Percentiles rank a stretch among this genome's conserved stretches.
phyloP scores from a whole-genome alignment of 2,113 vertebrate species.

The Neodontobutis hainanensis region DNA sequence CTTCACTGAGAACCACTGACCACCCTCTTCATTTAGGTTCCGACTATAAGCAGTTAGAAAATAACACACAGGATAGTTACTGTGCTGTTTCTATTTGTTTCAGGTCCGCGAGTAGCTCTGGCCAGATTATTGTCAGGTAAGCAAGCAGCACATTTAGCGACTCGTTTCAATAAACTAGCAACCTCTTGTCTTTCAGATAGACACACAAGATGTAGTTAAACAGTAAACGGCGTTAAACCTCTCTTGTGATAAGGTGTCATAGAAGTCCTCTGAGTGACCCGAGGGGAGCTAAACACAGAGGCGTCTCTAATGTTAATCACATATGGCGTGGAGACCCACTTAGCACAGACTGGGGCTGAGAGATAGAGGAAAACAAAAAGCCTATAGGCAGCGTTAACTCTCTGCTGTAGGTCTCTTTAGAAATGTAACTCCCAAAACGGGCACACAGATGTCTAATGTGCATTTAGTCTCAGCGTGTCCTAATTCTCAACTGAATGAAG shows the following conservation, averaged over 20 bases:
- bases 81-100: constrained; percentile 70
- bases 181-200: too few species aligned
- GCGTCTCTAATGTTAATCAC: constrained; percentile 10
- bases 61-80: constrained; percentile 45
- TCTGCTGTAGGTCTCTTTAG: constrained; percentile 4
- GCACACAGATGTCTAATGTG: not conserved
- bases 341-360: constrained; percentile 3
- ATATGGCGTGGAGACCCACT: constrained; percentile 24
- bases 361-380: constrained; percentile 16
- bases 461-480: too few species aligned
- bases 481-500: too few species aligned
- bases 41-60: not conserved
- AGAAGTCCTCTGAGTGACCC: not conserved
- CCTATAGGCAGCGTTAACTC: not conserved
- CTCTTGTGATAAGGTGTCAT: not conserved
- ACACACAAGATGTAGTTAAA: too few species aligned
- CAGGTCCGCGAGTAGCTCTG: constrained; percentile 78
- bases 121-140: constrained; percentile 85
- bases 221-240: not conserved
- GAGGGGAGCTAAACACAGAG: not conserved
- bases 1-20: not conserved
- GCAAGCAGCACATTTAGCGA: constrained; percentile 52
- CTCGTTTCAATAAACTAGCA: too few species aligned
- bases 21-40: not conserved
- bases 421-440: not conserved